Evolutionary conservation across 2,888 invertebrate genomes (phyloP).

Genomic region (Trilocha varians): DNA sequence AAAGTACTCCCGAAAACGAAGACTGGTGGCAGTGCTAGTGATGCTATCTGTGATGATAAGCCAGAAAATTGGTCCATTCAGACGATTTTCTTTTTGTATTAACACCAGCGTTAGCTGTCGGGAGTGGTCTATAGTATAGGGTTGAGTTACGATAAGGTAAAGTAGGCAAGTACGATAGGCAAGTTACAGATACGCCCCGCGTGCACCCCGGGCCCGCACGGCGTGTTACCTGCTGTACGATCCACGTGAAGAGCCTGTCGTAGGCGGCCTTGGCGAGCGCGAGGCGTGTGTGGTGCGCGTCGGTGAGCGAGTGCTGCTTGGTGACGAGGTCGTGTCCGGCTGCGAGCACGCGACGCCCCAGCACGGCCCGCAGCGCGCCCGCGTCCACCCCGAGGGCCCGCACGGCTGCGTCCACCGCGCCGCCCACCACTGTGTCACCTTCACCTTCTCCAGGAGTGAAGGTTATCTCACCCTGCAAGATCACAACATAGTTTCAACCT

Average conservation of each 20-base stretch:
- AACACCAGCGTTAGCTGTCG: too few relatives aligned
- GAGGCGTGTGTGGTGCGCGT: conserved; percentile 91
- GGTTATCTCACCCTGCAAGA: conserved; percentile 70
- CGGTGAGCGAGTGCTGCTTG: conserved; percentile 88
- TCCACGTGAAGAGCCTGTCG: conserved; percentile 95
- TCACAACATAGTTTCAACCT: too few relatives aligned
- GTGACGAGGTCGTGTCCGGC: conserved; percentile 82
- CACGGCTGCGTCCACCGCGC: conserved; percentile 55
- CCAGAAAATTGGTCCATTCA: too few relatives aligned
- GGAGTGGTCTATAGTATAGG: too few relatives aligned
- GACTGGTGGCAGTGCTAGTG: too few relatives aligned
- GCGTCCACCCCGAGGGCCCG: conserved; percentile 74
- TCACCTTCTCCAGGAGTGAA: conserved; percentile 76
- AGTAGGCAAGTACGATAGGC: too few relatives aligned
- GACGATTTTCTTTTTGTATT: too few relatives aligned
- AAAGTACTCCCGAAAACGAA: too few relatives aligned
- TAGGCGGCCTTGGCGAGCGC: conserved; percentile 97
- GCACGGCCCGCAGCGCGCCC: conserved; percentile 79
- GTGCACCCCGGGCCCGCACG: too few relatives aligned
- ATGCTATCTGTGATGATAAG: too few relatives aligned
- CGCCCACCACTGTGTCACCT: conserved; percentile 60
- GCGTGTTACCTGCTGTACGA: conserved; percentile 79
- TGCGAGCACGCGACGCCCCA: conserved; percentile 91
- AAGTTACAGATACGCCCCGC: too few relatives aligned
- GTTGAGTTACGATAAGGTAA: too few relatives aligned